Percentiles rank a stretch among this genome's conserved stretches.
Conservation (phyloP, 2,888 invertebrate species). For the Gisinianus flammeolus region DNA sequence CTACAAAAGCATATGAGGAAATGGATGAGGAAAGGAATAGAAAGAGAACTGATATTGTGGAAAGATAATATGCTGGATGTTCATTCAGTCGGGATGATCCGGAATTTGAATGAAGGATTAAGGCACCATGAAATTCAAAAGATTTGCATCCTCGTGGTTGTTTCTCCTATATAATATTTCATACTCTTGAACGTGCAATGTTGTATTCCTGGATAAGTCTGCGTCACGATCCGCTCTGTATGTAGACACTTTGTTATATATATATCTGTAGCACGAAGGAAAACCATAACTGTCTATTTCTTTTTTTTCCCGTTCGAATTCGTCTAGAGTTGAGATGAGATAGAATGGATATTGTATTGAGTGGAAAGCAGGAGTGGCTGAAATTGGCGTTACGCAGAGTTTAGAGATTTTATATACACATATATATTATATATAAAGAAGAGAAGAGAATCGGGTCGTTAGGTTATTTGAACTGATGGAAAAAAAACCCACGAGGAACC, state of each 20-base stretch:
- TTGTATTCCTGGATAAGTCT: background rate
- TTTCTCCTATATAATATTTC: background rate
- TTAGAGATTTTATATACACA: constrained; percentile 16
- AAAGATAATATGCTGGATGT: constrained; percentile 19
- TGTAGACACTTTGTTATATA: background rate
- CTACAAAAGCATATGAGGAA: background rate
- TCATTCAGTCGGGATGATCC: constrained; percentile 43
- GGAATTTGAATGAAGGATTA: constrained; percentile 34
- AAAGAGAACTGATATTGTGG: constrained; percentile 9
- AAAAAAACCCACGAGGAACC: constrained; percentile 17
- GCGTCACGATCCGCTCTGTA: background rate
- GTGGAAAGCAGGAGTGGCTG: constrained; percentile 20
- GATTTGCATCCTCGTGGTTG: constrained; percentile 26
- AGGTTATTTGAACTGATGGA: constrained; percentile 26
- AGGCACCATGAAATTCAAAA: constrained; percentile 30
- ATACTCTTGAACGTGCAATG: no score
- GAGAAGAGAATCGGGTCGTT: constrained; percentile 13
- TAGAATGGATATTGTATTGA: constrained; percentile 29
- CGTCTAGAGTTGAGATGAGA: constrained; percentile 8
- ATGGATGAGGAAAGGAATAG: background rate
- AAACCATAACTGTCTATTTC: constrained; percentile 11
- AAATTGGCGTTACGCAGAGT: constrained; percentile 10
- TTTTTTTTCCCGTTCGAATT: background rate
- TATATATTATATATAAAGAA: no score
- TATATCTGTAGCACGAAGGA: background rate